Evolutionary conservation across 2,113 vertebrate genomes (phyloP).

Genomic region (Riparia riparia): DNA sequence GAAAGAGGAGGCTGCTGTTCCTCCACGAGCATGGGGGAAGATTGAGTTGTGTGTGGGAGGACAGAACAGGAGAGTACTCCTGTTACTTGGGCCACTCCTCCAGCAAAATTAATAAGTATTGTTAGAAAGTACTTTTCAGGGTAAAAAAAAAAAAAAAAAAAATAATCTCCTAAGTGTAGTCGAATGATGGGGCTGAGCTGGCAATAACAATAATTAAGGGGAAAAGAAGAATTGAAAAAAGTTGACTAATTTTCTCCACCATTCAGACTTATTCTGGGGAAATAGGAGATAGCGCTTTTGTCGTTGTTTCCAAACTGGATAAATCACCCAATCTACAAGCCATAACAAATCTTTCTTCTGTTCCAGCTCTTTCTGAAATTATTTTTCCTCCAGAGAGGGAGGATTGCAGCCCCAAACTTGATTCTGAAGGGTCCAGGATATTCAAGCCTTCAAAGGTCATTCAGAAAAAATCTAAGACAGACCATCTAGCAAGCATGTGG

Average conservation of each 20-base stretch:
- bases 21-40: not conserved
- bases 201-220: conserved; percentile 44
- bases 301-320: conserved; percentile 50
- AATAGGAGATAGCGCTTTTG: not conserved
- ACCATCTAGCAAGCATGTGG: not conserved
- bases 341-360: conserved; percentile 55
- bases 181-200: conserved; percentile 35
- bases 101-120: conserved; percentile 64
- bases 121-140: conserved; percentile 48
- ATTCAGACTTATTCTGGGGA: conserved; percentile 29
- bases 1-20: conserved; percentile 42
- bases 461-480: conserved; percentile 56
- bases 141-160: not conserved
- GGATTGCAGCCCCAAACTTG: conserved; percentile 32
- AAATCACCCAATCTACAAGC: conserved; percentile 43
- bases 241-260: conserved; percentile 48
- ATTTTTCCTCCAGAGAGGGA: conserved; percentile 29
- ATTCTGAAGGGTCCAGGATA: conserved; percentile 37
- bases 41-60: conserved; percentile 59
- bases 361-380: conserved; percentile 37
- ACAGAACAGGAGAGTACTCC: conserved; percentile 64
- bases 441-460: conserved; percentile 35
- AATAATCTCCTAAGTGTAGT: conserved; percentile 14
- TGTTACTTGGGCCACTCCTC: conserved; percentile 54
- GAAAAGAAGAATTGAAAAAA: not conserved